A percentile compares a stretch with the other conserved stretches of the same genome.
Evolutionary conservation across 1,140 invertebrate genomes (phyloP).

Genomic region (Cephus cinctus): DNA sequence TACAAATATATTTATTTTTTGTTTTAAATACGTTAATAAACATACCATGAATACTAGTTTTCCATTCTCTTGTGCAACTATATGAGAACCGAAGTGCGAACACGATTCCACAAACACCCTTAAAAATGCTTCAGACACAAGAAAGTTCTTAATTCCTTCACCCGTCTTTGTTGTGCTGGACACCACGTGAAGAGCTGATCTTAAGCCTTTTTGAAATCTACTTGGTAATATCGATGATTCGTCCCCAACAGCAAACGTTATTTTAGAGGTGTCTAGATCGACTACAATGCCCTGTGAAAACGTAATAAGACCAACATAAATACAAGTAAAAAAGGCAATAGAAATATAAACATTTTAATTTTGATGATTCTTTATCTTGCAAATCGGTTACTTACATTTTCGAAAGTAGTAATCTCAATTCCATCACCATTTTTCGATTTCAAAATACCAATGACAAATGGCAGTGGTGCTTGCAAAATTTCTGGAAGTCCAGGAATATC

Average conservation of each 20-base stretch:
- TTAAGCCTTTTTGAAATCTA: slow-evolving; percentile 61
- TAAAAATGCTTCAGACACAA: slow-evolving; percentile 68
- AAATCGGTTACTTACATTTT: slow-evolving; percentile 14
- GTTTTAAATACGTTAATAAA: slow-evolving; percentile 11
- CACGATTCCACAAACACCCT: slow-evolving; percentile 66
- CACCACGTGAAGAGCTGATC: slow-evolving; percentile 64
- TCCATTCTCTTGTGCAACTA: slow-evolving; percentile 53
- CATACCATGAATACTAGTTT: slow-evolving; percentile 60
- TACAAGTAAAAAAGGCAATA: slow-evolving; percentile 28
- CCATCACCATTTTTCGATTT: slow-evolving; percentile 52
- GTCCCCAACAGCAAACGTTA: slow-evolving; percentile 62
- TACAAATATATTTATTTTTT: not conserved
- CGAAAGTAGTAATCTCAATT: slow-evolving; percentile 38
- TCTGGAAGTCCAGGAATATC: slow-evolving; percentile 60
- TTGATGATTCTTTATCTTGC: no score
- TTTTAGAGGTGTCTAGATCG: slow-evolving; percentile 61
- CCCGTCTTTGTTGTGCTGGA: slow-evolving; percentile 45
- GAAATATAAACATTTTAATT: no score
- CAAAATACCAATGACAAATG: slow-evolving; percentile 72
- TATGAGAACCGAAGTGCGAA: slow-evolving; percentile 61
- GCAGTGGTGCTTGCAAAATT: slow-evolving; percentile 72
- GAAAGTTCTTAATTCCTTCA: slow-evolving; percentile 59
- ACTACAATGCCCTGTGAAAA: slow-evolving; percentile 63
- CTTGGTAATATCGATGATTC: slow-evolving; percentile 65
- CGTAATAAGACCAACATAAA: slow-evolving; percentile 45